Evolutionary conservation across 2,113 vertebrate genomes (phyloP), one percentile per base, ranked within the genome.

Genomic region (Seriola quinqueradiata): DNA sequence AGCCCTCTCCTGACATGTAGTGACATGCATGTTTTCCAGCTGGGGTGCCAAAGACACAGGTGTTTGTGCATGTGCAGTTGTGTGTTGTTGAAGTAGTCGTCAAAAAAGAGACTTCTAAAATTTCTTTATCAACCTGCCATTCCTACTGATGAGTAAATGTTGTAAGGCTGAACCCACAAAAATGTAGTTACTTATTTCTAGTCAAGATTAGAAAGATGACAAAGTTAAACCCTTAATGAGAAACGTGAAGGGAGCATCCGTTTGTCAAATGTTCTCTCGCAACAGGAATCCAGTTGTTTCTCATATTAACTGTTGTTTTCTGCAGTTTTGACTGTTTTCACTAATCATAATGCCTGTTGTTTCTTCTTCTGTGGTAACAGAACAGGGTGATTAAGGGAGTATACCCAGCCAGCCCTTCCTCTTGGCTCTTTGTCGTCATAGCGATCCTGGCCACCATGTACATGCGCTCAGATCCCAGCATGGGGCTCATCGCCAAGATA

Each of bases 401-500:
- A 64, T 96, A 96, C 84, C 97, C 97, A 0, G 97, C 96, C 36
- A 97, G 96, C 82, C 96, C 96, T 0, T 96, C 96, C 64, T 98
- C 97, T 67, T 98, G 97, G 97, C 93, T 98, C 4, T 97, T 98
- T 65, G 96, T 98, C 48, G 96, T 96, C 80, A 95, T 96, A 58
- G 96, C 96, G 0, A 97, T 97, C 71, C 93, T 98, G 85, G 96
- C 96, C 17, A 96, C 96, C 71, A 96, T 96, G 90, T 97, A 96
- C 88, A 96, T 95, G 54, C 96, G 96, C 77, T 95, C 97, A 0
- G 97, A 98, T 78, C 97, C 97, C 61, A 97, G 97, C 81, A 96
- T 97, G 93, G 97, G 97, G 9, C 94, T 98, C 70, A 97, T 97
- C 72, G 95, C 94, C 65, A 97, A 96, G 91, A 97, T 98, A 81